Base-by-base conservation (phyloP, 2,113 vertebrate species). In the Chloropsis cyanopogon region DNA sequence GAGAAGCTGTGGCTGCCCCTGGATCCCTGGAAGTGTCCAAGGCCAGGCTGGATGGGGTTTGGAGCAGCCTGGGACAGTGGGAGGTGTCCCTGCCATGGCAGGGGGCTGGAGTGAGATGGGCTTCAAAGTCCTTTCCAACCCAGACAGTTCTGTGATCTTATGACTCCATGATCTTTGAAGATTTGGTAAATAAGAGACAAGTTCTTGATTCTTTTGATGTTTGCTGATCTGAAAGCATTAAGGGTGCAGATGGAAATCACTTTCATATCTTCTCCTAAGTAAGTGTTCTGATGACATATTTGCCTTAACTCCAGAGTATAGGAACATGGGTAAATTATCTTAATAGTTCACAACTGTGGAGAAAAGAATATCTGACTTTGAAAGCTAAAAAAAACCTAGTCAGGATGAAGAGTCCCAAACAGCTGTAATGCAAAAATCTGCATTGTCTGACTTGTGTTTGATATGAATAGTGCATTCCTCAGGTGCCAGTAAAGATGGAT, bases 21-120 rank as follows among this genome's bases (percentile, higher is more conserved):
- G n/a, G n/a, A 16, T 47, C n/a, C n/a, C 20, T 82, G n/a, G 7
- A 17, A 47, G 39, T 60, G 13, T 60, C 4, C 29, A 17, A 21
- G n/a, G 39, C 53, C 16, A 15, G 61, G 28, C 4, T 82, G 61
- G 33, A 29, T 17, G 4, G 39, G 28, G 2, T 4, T 75, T 46
- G 39, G 44, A 73, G 33, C 68, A 65, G 8, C 9, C 5, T 24
- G 15, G 11, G 6, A 0, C 20, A 33, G 22, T 20, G 52, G 11
- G 15, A 61, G 14, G 24, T 68, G 61, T 54, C 29, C 39, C n/a
- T 68, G 46, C 24, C 10, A 1, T n/a, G 16, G 14, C 20, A 26
- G n/a, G 28, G 31, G 31, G 1, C 29, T 65, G 37, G 33, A 37
- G 4, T 0, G 1, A 42, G 17, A 10, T 47, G 7, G 1, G 10